These are phyloP conservation scores for Myathropa florea DNA, from an alignment of 2,888 invertebrate genomes.

Conservation along the genomic window DNA sequence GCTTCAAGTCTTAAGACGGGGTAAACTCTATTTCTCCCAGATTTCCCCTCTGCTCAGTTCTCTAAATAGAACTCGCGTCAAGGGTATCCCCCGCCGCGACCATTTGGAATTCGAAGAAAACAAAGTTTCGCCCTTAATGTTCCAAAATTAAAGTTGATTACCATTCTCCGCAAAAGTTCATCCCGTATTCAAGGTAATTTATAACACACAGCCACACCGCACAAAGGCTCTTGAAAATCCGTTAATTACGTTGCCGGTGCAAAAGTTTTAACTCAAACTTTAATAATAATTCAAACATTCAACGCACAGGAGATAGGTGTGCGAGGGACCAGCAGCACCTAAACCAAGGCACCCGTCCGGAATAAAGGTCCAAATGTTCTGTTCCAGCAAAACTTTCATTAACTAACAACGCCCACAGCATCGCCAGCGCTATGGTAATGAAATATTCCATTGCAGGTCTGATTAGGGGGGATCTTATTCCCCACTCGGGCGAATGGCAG, in stretches of 20 bases:
- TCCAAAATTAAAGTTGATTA: neutral
- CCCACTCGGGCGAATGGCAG: neutral
- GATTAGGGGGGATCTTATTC: neutral
- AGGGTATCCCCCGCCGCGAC: too few species aligned
- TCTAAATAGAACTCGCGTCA: too few species aligned
- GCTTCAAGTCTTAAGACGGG: too few species aligned
- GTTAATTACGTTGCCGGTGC: neutral
- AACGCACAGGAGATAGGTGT: neutral
- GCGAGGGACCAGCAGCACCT: neutral
- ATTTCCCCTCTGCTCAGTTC: too few species aligned
- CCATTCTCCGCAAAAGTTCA: neutral
- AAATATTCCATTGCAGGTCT: neutral
- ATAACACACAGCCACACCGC: neutral
- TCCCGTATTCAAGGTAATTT: neutral
- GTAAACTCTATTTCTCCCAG: too few species aligned
- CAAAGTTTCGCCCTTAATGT: neutral
- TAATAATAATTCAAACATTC: neutral
- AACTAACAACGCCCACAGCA: neutral
- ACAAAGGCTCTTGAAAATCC: neutral
- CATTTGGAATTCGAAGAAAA: neutral
- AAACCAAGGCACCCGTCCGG: neutral
- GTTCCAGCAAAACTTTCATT: neutral
- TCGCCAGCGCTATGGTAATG: neutral
- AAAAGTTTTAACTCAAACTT: neutral
- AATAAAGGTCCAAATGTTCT: neutral